Percentiles rank a stretch among this genome's conserved stretches.
These are phyloP conservation scores for Tiliqua scincoides DNA, from an alignment of 2,113 vertebrate genomes.

Conservation along the genomic window DNA sequence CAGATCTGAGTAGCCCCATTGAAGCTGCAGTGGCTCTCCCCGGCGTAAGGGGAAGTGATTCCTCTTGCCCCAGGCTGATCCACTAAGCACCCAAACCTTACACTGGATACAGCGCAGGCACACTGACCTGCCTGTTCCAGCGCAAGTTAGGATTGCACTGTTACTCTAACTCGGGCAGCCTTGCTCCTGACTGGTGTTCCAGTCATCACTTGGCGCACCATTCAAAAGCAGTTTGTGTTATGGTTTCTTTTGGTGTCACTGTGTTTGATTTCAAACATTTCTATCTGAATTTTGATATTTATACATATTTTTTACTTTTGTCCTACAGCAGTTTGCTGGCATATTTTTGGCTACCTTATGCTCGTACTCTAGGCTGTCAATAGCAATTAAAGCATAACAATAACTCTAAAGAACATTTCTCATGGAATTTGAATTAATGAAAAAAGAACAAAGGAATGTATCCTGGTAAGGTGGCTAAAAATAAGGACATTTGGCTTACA, in stretches of 20 bases:
- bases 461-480: not conserved
- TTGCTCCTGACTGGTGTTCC: slow-evolving; percentile 16
- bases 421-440: slow-evolving; percentile 25
- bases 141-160: too few relatives aligned
- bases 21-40: too few relatives aligned
- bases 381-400: not conserved
- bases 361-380: slow-evolving; percentile 1
- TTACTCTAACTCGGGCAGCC: not conserved
- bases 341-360: not conserved
- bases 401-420: slow-evolving; percentile 15
- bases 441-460: not conserved
- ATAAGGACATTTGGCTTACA: not conserved
- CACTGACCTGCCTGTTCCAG: too few relatives aligned
- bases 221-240: not conserved
- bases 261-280: slow-evolving; percentile 26
- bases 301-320: slow-evolving; percentile 4
- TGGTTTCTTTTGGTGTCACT: slow-evolving; percentile 26
- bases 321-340: slow-evolving; percentile 20
- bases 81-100: too few relatives aligned
- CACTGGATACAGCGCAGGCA: too few relatives aligned
- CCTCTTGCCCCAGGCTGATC: too few relatives aligned
- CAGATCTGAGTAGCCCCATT: too few relatives aligned
- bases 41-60: too few relatives aligned
- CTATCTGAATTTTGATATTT: slow-evolving; percentile 32
- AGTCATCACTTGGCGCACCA: slow-evolving; percentile 16